Conservation (phyloP, 2,797 vertebrate genomes). For the Euphonia xanthogaster region DNA sequence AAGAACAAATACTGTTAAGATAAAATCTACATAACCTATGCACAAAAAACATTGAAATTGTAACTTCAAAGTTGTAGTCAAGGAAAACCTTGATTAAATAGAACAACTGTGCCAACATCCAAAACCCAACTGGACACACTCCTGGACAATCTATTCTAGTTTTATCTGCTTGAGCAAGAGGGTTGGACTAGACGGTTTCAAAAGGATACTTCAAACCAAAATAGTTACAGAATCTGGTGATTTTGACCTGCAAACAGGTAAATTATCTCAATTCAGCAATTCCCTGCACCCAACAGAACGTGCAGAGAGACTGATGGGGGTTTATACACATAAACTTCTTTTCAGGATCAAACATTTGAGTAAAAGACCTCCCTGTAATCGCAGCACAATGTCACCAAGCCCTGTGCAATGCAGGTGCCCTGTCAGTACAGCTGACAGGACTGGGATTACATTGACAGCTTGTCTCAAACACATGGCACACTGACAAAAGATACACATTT, state of each 20-base stretch:
- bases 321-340: neutral
- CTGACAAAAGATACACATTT: conserved; percentile 33
- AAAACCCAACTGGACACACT: neutral
- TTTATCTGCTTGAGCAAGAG: neutral
- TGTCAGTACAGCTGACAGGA: neutral
- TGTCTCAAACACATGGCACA: neutral
- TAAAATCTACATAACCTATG: neutral
- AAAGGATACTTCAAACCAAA: neutral
- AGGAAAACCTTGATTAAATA: neutral
- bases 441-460: neutral
- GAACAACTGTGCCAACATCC: neutral
- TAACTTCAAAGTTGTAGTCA: neutral
- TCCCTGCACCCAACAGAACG: neutral
- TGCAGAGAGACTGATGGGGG: neutral
- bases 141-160: neutral
- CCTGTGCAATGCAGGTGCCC: neutral
- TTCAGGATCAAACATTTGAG: neutral
- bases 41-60: neutral
- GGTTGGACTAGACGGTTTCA: neutral
- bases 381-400: neutral
- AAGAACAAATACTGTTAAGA: neutral
- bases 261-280: neutral
- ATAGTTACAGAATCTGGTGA: neutral
- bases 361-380: neutral
- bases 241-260: neutral